Evolutionary conservation across 1,140 invertebrate species (phyloP), one percentile per base, ranked within the genome.

Genomic region (Aleiodes sp.): DNA sequence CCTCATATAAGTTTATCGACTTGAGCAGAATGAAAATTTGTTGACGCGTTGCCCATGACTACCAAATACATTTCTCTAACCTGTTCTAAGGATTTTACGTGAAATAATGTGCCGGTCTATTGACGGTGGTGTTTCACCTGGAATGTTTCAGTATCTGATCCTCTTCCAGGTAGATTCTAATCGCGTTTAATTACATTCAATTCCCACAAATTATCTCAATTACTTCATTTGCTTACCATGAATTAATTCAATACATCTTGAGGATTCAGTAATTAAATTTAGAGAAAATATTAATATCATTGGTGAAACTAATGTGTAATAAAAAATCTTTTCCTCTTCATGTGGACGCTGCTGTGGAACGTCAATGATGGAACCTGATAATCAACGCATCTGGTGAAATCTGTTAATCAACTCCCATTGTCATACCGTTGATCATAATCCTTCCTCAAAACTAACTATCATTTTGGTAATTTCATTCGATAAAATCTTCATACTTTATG

Each of bases 271-370:
- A n/a, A n/a, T n/a, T 35, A 10, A 35, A 35, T 35, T 35, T 35
- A 6, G 31, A 10, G 31, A 35, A 35, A 43, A 43, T 43, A 43
- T 43, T 4, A 12, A 12, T 43, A 12, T 19, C 28, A 31, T 8
- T 31, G 28, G 10, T 59, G 24, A 29, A 59, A 59, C 28, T 64
- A 56, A 52, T 52, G 46, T 52, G 46, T 24, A 4, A 21, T 52
- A n/a, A n/a, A n/a, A n/a, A n/a, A 24, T 43, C 39, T 80, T 82
- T 80, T 70, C 72, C 73, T 76, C 75, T 70, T 52, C 46, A 52
- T 52, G 78, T 82, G 82, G 82, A 84, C 82, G 82, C 82, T 83
- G 82, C 82, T 77, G 77, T 78, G 75, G 75, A 76, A 39, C 73
- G 75, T 75, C 62, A 73, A 75, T 76, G 43, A 43, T 68, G 73